Evolutionary conservation across 2,888 invertebrate genomes (phyloP).

Genomic region (Cryptocheilus praepositus): DNA sequence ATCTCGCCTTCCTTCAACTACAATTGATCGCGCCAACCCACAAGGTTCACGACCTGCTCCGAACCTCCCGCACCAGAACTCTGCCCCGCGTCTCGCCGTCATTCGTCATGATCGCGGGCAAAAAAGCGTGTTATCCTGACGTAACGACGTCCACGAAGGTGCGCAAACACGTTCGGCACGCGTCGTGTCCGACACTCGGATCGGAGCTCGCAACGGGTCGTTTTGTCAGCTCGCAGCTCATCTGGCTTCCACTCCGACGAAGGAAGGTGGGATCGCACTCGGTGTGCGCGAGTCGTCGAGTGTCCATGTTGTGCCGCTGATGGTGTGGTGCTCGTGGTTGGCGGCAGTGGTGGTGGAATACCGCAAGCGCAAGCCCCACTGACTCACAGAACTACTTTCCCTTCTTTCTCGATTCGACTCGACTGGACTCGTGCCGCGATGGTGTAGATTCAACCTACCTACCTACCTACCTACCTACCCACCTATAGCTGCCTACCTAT

Average conservation of each 20-base stretch:
- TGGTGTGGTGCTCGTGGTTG: background rate
- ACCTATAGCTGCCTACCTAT: background rate
- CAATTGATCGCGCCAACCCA: no score
- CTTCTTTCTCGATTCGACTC: slow-evolving; percentile 62
- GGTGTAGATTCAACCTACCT: no score
- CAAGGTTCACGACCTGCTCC: no score
- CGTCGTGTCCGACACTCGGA: no score
- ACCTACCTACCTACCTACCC: no score
- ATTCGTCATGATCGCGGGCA: no score
- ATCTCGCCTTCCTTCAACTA: no score
- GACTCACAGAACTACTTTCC: slow-evolving; percentile 74
- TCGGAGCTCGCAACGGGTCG: no score
- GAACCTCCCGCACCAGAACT: no score
- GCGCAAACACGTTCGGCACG: background rate
- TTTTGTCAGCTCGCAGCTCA: slow-evolving; percentile 19
- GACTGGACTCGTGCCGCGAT: slow-evolving; percentile 14
- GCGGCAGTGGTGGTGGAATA: slow-evolving; percentile 46
- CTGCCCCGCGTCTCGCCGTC: no score
- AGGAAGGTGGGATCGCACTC: slow-evolving; percentile 20
- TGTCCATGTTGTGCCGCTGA: background rate
- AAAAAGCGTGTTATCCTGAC: no score
- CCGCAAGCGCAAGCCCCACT: slow-evolving; percentile 68
- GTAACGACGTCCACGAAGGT: no score
- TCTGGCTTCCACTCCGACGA: slow-evolving; percentile 41
- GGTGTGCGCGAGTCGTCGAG: slow-evolving; percentile 21